Evolutionary conservation across 2,888 invertebrate species (phyloP), one percentile per base, ranked within the genome.

Genomic region (Aquatica leii): DNA sequence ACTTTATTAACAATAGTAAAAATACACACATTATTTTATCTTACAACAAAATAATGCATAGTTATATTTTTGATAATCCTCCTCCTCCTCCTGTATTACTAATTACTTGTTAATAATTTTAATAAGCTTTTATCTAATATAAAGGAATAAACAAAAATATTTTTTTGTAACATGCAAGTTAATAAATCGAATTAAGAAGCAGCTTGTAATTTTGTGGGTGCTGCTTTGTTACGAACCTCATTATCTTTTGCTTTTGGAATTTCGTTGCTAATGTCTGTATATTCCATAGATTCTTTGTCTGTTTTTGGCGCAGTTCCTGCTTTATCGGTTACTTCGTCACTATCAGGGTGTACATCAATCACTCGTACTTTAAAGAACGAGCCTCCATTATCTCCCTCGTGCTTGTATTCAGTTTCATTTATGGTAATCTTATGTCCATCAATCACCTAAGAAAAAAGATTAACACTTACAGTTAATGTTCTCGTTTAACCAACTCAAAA

Each of bases 381-480:
- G 9, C 78, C 80, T 6, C 75, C 77, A 41, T 76, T 70, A 46
- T 74, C 73, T 21, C 81, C 80, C 59, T 82, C 78, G 43, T 80
- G 78, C 40, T 77, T 76, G 77, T 83, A 85, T 54, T 82, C 82
- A 1, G 86, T 86, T 71, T 85, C 84, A 73, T 86, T 86, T 63
- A 85, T 81, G 24, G 84, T 83, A 46, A 86, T 84, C 24, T 83
- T 81, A 73, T 85, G 85, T 43, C 85, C 84, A 65, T 84, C 79
- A 69, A 85, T 82, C 9, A 85, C 68, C 86, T 86, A 71, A n/a
- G n/a, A n/a, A 14, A 74, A 68, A 90, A 80, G 12, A 15, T 15
- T 14, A 6, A 1, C 18, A 15, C 15, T 52, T 12, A 4, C 9
- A 17, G 43, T 15, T 9, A 43, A 15, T 17, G 9, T 43, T 5